Evolutionary conservation across 1,140 invertebrate species (phyloP), one percentile per base, ranked within the genome.

Genomic region (Schlechtendalia chinensis): DNA sequence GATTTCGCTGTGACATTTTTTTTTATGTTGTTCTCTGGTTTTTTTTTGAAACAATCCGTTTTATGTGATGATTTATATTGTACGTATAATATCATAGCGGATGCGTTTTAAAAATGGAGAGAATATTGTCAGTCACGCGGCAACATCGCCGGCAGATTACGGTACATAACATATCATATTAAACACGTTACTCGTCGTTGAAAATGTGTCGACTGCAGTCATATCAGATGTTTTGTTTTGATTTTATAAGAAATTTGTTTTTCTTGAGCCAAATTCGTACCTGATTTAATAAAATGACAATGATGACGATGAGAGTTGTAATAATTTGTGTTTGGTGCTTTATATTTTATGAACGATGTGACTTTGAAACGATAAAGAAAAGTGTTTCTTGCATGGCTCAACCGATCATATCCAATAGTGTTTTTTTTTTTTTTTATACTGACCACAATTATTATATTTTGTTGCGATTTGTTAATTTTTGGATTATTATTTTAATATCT

Each of bases 401-500:
- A 59, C 58, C 22, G 58, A 77, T n/a, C 54, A 77, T 77, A 58
- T 77, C 56, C 53, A 77, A 77, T 53, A 77, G 72, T 77, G 59
- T 77, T 77, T 77, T 5, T 58, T 45, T 77, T 58, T 72, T 59
- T 39, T 39, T 39, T 39, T 3, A 4, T 39, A 39, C 32, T 39
- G 45, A 77, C 22, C 8, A 77, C 53, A 32, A 56, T n/a, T 74
- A 74, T 59, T 71, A 50, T 71, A 39, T 39, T 39, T 71, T 72
- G 69, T 72, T 72, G 24, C 47, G 53, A 72, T 54, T 72, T 54
- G 69, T 72, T 72, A 54, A 72, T 54, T 72, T 54, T 72, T 54
- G 47, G 24, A 54, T 72, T 29, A 72, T 72, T 69, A 58, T 56
- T 58, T 75, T 29, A 50, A 27, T 71, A 71, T 45, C 54, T 75